Evolutionary conservation across 2,113 vertebrate genomes (phyloP).

Genomic region (Regulus satrapa): DNA sequence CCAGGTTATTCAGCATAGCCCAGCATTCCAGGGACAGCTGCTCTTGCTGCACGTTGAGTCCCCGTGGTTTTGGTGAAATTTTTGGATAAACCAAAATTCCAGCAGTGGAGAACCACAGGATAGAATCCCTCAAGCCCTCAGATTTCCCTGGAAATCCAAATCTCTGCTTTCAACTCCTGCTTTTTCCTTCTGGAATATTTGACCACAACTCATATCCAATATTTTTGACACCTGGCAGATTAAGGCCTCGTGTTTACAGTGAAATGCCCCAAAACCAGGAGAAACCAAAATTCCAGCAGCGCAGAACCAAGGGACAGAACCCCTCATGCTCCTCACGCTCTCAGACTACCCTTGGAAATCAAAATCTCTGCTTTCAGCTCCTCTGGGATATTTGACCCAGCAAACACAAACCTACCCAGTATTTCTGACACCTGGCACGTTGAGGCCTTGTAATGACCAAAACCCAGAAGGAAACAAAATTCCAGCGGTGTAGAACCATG

Average conservation of each 20-base stretch:
- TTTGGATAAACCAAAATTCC: neutral
- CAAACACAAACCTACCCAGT: fast-evolving
- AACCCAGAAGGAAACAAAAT: neutral
- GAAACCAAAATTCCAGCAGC: neutral
- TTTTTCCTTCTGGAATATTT: neutral
- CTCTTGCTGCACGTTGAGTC: fast-evolving
- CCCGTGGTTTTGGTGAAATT: neutral
- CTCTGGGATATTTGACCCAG: too few relatives aligned
- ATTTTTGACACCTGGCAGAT: neutral
- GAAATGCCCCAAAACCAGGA: neutral
- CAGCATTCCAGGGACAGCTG: neutral
- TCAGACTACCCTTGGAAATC: neutral
- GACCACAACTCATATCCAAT: neutral
- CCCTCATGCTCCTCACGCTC: neutral
- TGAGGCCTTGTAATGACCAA: neutral
- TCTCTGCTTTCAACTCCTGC: neutral
- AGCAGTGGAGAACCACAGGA: fast-evolving
- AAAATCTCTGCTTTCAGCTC: neutral
- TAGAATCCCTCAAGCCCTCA: neutral
- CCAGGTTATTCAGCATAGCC: neutral
- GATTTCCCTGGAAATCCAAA: neutral
- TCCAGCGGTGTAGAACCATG: fast-evolving
- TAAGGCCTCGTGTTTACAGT: neutral
- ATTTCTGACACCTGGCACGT: fast-evolving
- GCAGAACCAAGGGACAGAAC: neutral